Base-by-base conservation (phyloP, 2,113 vertebrate species). In the Pungitius pungitius region DNA sequence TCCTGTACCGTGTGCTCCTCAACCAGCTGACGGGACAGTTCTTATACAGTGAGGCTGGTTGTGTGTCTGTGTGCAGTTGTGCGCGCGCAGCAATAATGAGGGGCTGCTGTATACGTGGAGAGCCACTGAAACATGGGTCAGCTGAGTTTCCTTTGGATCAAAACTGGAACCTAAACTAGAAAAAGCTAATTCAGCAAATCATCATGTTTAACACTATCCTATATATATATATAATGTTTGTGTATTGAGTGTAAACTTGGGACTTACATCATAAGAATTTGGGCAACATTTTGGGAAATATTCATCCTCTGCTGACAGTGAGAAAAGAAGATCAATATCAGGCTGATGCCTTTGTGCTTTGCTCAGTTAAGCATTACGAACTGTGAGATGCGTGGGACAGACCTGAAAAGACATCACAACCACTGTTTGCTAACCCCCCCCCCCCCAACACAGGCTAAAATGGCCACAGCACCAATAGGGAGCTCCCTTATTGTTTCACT, bases 1-100 rank as follows among this genome's bases (percentile, higher is more conserved):
- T 40, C 74, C 56, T 69, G 71, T 73, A 67, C 68, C 24, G 51
- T 20, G 42, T 17, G 67, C 62, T 58, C n/a, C 60, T 69, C 73
- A 24, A 47, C 60, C 78, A 80, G 81, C 81, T 77, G 78, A 80
- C 58, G 30, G 42, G 55, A 71, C 60, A 43, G 27, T 57, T 64
- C 35, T 58, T 56, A 51, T n/a, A 72, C 60, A 77, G 59, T 62
- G 65, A 59, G 60, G 73, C 39, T 12, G 51, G 22, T 0, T 10
- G 40, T 63, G 12, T 39, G 39, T 55, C 37, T 75, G 26, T 30
- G 43, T 39, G n/a, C 33, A 37, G 30, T 39, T 42, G 40, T 60
- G 45, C 72, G 40, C 33, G 18, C 40, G 49, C 17, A 26, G 24
- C 22, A 26, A 60, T 27, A 57, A 56, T n/a, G 70, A 69, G 43